phyloP scores from a whole-genome alignment of 2,797 vertebrate genomes.

The Thripadectes ignobilis region DNA sequence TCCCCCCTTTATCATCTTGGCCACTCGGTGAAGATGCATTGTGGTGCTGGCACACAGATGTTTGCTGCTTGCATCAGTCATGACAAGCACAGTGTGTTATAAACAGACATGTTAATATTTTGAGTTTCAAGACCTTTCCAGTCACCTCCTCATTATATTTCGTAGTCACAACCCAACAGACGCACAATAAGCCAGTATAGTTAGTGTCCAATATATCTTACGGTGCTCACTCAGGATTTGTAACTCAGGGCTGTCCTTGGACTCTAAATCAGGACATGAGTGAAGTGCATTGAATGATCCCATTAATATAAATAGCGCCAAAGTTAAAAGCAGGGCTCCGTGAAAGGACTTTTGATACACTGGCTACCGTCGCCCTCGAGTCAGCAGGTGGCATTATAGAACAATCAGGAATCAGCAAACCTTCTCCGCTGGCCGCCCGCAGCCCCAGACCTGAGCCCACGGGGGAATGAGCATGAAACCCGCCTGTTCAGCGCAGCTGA shows the following conservation, averaged over 20 bases:
- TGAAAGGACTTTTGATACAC: constrained; percentile 54
- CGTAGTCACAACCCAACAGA: background rate
- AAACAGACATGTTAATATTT: background rate
- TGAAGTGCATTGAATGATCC: constrained; percentile 43
- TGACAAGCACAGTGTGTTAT: background rate
- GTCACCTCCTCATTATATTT: background rate
- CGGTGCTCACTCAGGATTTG: constrained; percentile 14
- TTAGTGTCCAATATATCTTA: background rate
- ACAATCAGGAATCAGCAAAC: constrained; percentile 45
- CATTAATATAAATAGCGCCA: constrained; percentile 60
- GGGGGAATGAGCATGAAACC: constrained; percentile 45
- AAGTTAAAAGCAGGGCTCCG: constrained; percentile 46
- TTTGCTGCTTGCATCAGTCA: background rate
- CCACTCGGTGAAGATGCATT: background rate
- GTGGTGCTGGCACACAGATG: background rate
- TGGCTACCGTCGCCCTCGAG: constrained; percentile 30
- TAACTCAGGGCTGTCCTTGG: constrained; percentile 19
- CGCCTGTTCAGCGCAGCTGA: background rate
- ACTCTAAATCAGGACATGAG: constrained; percentile 52
- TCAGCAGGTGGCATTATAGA: constrained; percentile 67
- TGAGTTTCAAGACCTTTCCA: background rate
- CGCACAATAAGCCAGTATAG: background rate
- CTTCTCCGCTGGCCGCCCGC: background rate
- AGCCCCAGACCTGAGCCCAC: constrained; percentile 27
- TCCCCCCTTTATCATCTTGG: background rate